Percentiles rank a stretch among this genome's conserved stretches.
These are phyloP conservation scores for Zaprionus gabonicus DNA, from an alignment of 1,140 invertebrate species.

Conservation along the genomic window DNA sequence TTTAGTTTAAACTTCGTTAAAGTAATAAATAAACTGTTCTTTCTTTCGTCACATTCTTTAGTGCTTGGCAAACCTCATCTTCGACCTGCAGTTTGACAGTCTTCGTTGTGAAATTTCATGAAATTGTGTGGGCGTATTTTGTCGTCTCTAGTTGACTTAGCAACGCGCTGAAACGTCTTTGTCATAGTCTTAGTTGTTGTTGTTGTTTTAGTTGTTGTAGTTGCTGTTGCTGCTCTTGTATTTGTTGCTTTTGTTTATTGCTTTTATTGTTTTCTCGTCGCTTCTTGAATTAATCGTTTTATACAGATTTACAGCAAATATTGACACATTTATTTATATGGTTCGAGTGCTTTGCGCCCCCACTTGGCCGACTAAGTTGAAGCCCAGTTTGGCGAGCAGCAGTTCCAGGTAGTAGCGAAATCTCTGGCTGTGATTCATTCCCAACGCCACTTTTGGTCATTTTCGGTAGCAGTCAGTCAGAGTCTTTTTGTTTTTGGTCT, in stretches of 20 bases:
- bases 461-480: not conserved
- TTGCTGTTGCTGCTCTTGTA: constrained; percentile 8
- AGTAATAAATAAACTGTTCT: not conserved
- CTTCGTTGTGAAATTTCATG: not conserved
- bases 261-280: constrained; percentile 16
- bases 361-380: constrained; percentile 19
- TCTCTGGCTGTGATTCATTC: constrained; percentile 37
- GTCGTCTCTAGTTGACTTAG: constrained; percentile 44
- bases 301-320: constrained; percentile 35
- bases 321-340: constrained; percentile 54
- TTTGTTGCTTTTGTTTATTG: constrained; percentile 12
- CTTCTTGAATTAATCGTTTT: constrained; percentile 25
- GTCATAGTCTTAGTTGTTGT: not conserved
- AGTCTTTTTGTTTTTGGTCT: constrained; percentile 31
- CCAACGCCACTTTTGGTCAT: constrained; percentile 10
- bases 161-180: not conserved
- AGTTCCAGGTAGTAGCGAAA: constrained; percentile 30
- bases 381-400: constrained; percentile 5
- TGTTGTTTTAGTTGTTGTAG: constrained; percentile 23
- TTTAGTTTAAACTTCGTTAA: not conserved
- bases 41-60: not conserved
- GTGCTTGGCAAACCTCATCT: not conserved
- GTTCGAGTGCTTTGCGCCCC: constrained; percentile 21
- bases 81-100: constrained; percentile 14
- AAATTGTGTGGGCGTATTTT: not conserved